These are phyloP conservation scores for Mionectes olivaceus DNA, from an alignment of 2,797 vertebrate species.

Conservation along the genomic window DNA sequence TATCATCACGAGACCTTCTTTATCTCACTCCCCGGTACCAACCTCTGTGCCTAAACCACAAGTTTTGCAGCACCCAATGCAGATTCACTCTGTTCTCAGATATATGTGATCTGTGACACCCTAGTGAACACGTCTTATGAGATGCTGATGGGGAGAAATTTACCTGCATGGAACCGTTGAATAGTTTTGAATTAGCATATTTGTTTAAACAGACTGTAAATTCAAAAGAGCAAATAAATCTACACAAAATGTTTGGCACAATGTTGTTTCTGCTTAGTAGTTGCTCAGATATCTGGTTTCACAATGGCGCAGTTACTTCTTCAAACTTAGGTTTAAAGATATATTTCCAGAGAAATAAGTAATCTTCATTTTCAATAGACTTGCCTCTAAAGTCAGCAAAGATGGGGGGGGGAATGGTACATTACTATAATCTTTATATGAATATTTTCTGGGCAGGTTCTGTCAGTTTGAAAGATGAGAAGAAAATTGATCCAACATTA, in stretches of 20 bases:
- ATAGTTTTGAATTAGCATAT: not conserved
- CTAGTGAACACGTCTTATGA: not conserved
- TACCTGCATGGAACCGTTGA: accelerated
- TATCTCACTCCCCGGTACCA: not conserved
- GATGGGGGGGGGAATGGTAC: accelerated
- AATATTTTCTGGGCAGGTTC: not conserved
- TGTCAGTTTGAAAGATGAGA: constrained; percentile 26
- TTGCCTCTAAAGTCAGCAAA: not conserved
- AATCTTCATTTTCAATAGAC: not conserved
- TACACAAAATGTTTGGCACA: not conserved
- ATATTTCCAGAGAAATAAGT: not conserved
- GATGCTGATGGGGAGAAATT: not conserved
- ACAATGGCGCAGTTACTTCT: not conserved
- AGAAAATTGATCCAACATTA: constrained; percentile 25
- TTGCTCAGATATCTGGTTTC: not conserved
- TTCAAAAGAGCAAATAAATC: not conserved
- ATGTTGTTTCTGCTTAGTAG: not conserved
- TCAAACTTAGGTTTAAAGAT: not conserved
- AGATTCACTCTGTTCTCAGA: not conserved
- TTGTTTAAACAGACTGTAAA: not conserved
- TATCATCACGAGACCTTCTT: not conserved
- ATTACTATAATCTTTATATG: not conserved
- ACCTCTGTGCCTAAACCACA: not conserved
- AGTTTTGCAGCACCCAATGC: not conserved
- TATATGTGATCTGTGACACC: not conserved